phyloP scores from a whole-genome alignment of 1,140 invertebrate species.

The Saccostrea cuccullata region DNA sequence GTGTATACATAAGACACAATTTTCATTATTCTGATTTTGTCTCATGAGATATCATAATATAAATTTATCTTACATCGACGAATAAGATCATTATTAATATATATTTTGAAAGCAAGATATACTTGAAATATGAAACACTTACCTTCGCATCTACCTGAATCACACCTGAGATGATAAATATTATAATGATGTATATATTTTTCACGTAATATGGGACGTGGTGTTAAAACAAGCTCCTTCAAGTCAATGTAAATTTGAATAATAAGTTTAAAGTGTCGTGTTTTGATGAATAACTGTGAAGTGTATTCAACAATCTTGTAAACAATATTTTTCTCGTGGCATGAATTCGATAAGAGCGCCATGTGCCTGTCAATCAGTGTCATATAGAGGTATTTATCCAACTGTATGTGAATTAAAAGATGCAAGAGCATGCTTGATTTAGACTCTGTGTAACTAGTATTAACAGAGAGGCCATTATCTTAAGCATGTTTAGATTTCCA shows the following conservation, averaged over 20 bases:
- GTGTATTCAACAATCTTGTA: slow-evolving; percentile 36
- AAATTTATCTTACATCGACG: no score
- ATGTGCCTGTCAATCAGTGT: slow-evolving; percentile 36
- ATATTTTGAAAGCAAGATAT: no score
- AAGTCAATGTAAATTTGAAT: slow-evolving; percentile 29
- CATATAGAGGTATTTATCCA: slow-evolving; percentile 13
- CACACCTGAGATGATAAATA: background rate
- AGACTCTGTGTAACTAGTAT: slow-evolving; percentile 23
- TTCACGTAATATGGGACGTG: background rate
- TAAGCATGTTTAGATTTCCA: slow-evolving; percentile 31
- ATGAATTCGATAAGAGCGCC: slow-evolving; percentile 32
- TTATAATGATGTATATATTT: slow-evolving; percentile 19
- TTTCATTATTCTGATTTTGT: no score
- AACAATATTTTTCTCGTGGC: slow-evolving; percentile 33
- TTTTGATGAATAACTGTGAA: slow-evolving; percentile 34
- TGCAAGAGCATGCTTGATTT: slow-evolving; percentile 30
- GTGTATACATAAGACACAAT: no score
- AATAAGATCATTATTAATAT: no score
- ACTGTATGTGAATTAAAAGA: slow-evolving; percentile 22
- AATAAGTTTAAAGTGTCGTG: slow-evolving; percentile 31
- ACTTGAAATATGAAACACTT: background rate
- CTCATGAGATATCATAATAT: no score
- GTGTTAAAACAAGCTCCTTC: slow-evolving; percentile 3
- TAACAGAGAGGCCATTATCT: slow-evolving; percentile 27
- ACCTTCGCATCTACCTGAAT: background rate